Base-by-base conservation (phyloP, 2,888 invertebrate species). In the Notodromas monacha region DNA sequence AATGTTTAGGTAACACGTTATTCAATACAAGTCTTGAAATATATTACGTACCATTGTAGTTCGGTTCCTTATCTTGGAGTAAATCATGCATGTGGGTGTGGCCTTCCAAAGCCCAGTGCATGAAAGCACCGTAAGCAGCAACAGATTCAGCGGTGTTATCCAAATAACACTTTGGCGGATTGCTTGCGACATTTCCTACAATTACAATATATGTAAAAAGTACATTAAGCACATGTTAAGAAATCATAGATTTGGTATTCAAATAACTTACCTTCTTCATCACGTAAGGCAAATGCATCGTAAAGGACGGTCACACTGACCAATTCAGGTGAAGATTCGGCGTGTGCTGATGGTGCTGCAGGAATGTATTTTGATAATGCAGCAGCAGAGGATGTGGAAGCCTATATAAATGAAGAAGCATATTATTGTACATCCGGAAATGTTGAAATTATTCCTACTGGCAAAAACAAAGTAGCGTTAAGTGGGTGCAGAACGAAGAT, bases 1-100 rank as follows among this genome's bases (percentile, higher is more conserved):
- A 21, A 21, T 21, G 21, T 21, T 21, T 21, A 21, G 21, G 21
- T 21, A 21, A 21, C 21, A 21, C 21, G 21, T 21, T 21, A 21
- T 21, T 21, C 21, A 21, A 21, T 21, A 21, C 21, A 21, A 21
- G 21, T 21, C 21, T 21, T 21, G 21, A 21, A 21, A 21, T 21
- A 21, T 21, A 21, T 21, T 21, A 21, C 21, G 21, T 21, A 21
- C 21, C 21, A 21, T 21, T 21, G 21, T 21, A 21, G 21, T 21
- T 21, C 21, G 21, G 21, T 21, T 21, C 21, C 21, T 21, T 21
- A 21, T 21, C 21, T 21, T 21, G 21, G 21, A 21, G 21, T 21
- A 21, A 21, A 21, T 21, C 21, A 21, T 21, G 21, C 21, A 21
- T 21, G 21, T 21, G 21, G 21, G 21, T 21, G 21, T 21, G 21